These are phyloP conservation scores for Pseudopleuronectes americanus DNA, from an alignment of 2,797 vertebrate species.

Conservation along the genomic window DNA sequence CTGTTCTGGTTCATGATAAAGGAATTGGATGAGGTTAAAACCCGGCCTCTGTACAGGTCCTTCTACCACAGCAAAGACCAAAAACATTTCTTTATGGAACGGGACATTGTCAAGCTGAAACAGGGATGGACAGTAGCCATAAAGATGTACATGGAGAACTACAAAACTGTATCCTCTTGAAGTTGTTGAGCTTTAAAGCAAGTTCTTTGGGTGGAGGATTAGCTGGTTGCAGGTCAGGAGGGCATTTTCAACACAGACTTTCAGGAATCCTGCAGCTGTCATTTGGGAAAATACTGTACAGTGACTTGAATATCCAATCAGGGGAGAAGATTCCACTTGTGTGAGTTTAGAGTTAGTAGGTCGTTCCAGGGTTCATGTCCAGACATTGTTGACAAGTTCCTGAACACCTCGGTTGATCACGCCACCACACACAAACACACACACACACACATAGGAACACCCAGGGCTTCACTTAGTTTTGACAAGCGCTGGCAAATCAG, in stretches of 20 bases:
- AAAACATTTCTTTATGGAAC: too few species aligned
- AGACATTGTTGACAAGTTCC: conserved; percentile 5
- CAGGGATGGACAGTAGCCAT: not conserved
- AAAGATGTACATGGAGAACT: too few species aligned
- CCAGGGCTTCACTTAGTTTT: not conserved
- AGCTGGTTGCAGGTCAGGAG: not conserved
- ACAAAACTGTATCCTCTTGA: too few species aligned
- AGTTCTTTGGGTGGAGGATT: too few species aligned
- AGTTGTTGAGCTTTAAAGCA: too few species aligned
- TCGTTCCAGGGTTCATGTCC: too few species aligned
- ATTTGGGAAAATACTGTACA: not conserved
- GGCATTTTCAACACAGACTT: too few species aligned
- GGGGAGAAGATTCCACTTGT: too few species aligned
- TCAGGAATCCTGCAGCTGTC: not conserved
- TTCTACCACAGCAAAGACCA: too few species aligned
- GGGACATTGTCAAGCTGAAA: not conserved
- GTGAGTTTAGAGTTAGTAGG: too few species aligned
- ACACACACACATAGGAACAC: not conserved
- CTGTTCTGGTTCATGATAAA: too few species aligned
- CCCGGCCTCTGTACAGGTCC: not conserved
- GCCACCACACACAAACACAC: conserved; percentile 12
- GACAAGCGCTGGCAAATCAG: not conserved
- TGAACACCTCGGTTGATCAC: conserved; percentile 3
- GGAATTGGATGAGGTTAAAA: not conserved
- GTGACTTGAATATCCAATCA: too few species aligned